Base-by-base conservation (phyloP, 2,888 invertebrate genomes). In the Drosophila suboccidentalis region DNA sequence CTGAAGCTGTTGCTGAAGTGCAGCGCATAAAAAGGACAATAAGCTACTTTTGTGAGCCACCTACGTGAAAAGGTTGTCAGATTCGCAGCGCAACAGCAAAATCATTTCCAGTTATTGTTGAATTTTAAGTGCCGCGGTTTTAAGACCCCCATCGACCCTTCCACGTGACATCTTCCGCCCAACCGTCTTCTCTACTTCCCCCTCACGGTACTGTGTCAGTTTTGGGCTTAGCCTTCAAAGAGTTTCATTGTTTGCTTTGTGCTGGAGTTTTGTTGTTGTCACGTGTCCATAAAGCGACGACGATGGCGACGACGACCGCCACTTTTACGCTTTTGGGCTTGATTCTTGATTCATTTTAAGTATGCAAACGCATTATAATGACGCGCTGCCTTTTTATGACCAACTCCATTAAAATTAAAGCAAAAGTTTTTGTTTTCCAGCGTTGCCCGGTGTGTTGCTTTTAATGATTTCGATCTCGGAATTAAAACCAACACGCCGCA, bases 361-460 rank as follows among this genome's bases (percentile, higher is more conserved):
- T 89, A 87, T 84, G 89, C 87, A 78, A 83, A 87, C 79, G 87
- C 87, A 84, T 87, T 89, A 81, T 81, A 89, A 85, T 82, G 87
- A 82, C 82, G 85, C 81, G 47, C 59, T 19, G 73, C 64, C 64
- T 44, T 81, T 89, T 89, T 89, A 89, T 83, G 74, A 69, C 80
- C 76, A 59, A 71, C 70, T 86, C 90, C 86, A 87, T 87, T 87
- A 89, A 87, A 87, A 87, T 87, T 89, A 88, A 87, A 75, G 83
- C 86, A 87, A 87, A 89, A 82, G 75, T 86, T 86, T 89, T 89
- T 66, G 51, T 75, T 71, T 74, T 62, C 70, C 38, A 55, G 59
- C 61, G 17, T 49, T 39, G 58, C 50, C 26, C 26, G 26, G 26
- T 26, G 26, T 26, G 26, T 26, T 73, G 29, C 29, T 73, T 89